Percentiles rank a stretch among this genome's conserved stretches.
Conservation (phyloP, 1,140 invertebrate species). For the Pachypsylla venusta region DNA sequence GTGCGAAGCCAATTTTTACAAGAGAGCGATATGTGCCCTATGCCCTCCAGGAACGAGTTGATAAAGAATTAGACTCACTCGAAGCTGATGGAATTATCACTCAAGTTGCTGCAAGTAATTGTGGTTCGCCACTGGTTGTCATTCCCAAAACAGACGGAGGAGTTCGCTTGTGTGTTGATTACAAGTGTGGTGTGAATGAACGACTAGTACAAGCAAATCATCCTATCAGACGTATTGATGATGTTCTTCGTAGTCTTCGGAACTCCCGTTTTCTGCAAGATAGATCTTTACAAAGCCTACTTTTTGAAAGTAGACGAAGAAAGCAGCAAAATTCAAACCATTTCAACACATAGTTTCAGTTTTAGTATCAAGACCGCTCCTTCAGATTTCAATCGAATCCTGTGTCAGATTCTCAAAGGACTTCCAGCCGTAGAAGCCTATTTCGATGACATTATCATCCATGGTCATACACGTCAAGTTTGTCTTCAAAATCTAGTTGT, state of each 20-base stretch:
- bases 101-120: conserved; percentile 25
- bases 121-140: conserved; percentile 30
- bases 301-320: conserved; percentile 23
- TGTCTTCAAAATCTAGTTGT: neutral
- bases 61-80: conserved; percentile 15
- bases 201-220: conserved; percentile 10
- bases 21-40: conserved; percentile 16
- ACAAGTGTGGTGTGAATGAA: conserved; percentile 28
- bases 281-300: conserved; percentile 26
- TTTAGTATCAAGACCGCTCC: conserved; percentile 35
- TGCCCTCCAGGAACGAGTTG: conserved; percentile 12
- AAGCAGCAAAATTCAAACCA: conserved; percentile 27
- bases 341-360: conserved; percentile 27
- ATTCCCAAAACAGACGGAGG: conserved; percentile 28
- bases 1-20: conserved; percentile 11
- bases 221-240: conserved; percentile 14
- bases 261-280: conserved; percentile 15
- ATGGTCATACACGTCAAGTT: conserved; percentile 20
- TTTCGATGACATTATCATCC: conserved; percentile 26
- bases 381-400: conserved; percentile 35
- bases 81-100: conserved; percentile 21
- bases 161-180: too few relatives aligned
- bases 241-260: conserved; percentile 14
- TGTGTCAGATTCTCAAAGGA: conserved; percentile 30
- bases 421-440: conserved; percentile 24